phyloP scores from a whole-genome alignment of 2,888 invertebrate species.

The Cantharis rustica region DNA sequence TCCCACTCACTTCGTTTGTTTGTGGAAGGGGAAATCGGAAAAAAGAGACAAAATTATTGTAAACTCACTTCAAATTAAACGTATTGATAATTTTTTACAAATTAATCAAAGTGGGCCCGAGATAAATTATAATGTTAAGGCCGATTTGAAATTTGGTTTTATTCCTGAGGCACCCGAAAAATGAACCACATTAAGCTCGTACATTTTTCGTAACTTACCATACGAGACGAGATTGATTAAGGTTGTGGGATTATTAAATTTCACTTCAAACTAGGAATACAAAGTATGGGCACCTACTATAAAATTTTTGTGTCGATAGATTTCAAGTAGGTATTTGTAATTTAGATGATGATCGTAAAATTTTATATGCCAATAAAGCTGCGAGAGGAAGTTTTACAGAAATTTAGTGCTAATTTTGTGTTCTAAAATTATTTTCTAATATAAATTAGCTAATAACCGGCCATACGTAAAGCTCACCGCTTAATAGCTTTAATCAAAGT shows the following conservation, averaged over 20 bases:
- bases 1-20: conserved; percentile 21
- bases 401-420: background rate
- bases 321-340: background rate
- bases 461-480: background rate
- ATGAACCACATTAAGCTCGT: background rate
- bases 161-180: background rate
- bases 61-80: background rate
- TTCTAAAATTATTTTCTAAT: background rate
- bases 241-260: background rate
- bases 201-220: background rate
- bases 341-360: background rate
- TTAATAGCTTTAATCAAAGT: background rate
- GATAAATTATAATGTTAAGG: background rate
- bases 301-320: background rate
- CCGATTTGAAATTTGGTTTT: background rate
- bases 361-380: background rate
- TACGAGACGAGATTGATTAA: background rate
- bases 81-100: background rate
- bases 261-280: background rate
- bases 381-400: background rate
- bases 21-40: conserved; percentile 16
- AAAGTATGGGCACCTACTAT: background rate
- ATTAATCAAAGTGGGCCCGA: background rate
- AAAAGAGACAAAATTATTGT: conserved; percentile 17
- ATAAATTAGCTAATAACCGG: background rate